Percentiles rank a stretch among this genome's conserved stretches.
Evolutionary conservation across 2,888 invertebrate genomes (phyloP).

Genomic region (Noctua janthe): DNA sequence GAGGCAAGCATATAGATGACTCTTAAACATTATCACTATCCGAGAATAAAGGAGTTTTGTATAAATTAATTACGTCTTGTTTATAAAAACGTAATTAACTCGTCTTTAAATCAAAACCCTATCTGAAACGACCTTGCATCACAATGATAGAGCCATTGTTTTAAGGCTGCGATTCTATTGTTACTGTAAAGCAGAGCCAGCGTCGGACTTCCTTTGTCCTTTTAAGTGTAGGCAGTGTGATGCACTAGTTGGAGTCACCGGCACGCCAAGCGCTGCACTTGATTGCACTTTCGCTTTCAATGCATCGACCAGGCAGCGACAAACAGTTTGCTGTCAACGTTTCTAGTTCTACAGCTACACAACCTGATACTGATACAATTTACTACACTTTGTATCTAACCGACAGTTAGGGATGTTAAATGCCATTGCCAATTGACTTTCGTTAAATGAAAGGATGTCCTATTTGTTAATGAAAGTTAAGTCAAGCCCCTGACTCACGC

Average conservation of each 20-base stretch:
- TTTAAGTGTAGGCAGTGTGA: conserved; percentile 70
- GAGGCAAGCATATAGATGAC: conserved; percentile 26
- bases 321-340: conserved; percentile 52
- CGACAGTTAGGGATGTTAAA: conserved; percentile 9
- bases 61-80: conserved; percentile 21
- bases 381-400: conserved; percentile 23
- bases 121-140: conserved; percentile 36
- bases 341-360: conserved; percentile 44
- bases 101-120: conserved; percentile 30
- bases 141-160: conserved; percentile 46
- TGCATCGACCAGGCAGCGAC: conserved; percentile 70
- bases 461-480: conserved; percentile 24
- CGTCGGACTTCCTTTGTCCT: conserved; percentile 77
- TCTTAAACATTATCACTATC: conserved; percentile 22
- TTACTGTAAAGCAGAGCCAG: conserved; percentile 65
- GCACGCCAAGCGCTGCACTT: conserved; percentile 71
- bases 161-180: conserved; percentile 58
- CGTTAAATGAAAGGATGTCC: conserved; percentile 14
- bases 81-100: conserved; percentile 17
- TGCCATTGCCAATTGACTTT: conserved; percentile 11
- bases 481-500: conserved; percentile 1
- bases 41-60: conserved; percentile 13
- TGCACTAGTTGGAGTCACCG: conserved; percentile 64
- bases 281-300: conserved; percentile 86
- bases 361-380: conserved; percentile 53